These are phyloP conservation scores for Muntiacus reevesi DNA, from an alignment of 2,113 vertebrate genomes.

Conservation along the genomic window DNA sequence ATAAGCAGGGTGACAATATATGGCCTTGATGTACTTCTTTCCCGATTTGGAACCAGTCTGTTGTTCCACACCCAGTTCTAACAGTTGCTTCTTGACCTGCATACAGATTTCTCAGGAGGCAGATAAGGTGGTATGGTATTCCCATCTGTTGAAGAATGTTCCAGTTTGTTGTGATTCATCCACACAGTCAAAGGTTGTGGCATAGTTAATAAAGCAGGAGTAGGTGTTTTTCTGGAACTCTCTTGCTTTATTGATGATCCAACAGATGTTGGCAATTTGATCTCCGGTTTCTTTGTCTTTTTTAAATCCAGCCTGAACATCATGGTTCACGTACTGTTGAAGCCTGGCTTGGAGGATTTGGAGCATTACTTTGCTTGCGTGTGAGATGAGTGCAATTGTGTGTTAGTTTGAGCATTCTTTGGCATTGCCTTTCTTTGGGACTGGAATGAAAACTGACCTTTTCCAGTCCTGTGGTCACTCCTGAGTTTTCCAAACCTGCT, in stretches of 20 bases:
- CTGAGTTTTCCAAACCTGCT: not conserved
- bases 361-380: not conserved
- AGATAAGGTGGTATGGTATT: not conserved
- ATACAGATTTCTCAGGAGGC: not conserved
- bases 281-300: not conserved
- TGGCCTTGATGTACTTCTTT: not conserved
- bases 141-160: not conserved
- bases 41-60: not conserved
- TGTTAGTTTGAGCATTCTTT: not conserved
- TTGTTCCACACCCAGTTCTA: not conserved
- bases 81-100: not conserved
- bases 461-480: not conserved
- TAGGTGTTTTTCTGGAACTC: not conserved
- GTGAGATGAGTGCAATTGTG: not conserved
- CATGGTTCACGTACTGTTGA: accelerated
- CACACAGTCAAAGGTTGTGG: not conserved
- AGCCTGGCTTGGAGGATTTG: not conserved
- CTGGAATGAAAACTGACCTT: not conserved
- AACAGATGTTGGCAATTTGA: not conserved
- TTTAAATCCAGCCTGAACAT: not conserved
- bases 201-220: not conserved
- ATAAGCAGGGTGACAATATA: not conserved
- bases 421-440: not conserved
- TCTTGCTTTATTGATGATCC: not conserved
- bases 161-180: not conserved